A percentile compares a stretch with the other conserved stretches of the same genome.
Evolutionary conservation across 2,113 vertebrate species (phyloP).

Genomic region (Heterocephalus glaber): DNA sequence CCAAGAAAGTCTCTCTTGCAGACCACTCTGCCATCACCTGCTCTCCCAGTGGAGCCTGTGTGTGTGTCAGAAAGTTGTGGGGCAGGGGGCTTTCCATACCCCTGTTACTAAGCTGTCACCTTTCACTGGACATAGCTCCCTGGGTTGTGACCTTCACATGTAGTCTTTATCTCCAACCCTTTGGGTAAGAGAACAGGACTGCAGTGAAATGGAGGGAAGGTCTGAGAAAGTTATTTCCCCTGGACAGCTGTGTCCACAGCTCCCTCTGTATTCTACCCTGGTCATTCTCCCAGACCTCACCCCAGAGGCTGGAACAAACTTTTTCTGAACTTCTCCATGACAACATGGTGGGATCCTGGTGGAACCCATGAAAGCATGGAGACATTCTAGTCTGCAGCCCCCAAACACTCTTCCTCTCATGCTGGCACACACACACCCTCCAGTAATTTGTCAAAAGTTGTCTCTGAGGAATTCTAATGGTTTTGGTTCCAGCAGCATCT

Average conservation of each 20-base stretch:
- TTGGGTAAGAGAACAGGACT: neutral
- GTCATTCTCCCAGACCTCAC: neutral
- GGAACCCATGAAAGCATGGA: neutral
- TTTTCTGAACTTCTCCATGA: neutral
- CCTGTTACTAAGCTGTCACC: no score
- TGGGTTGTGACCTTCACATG: neutral
- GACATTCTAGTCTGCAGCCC: no score
- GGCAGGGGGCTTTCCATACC: neutral
- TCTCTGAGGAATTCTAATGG: neutral
- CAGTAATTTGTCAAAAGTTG: neutral
- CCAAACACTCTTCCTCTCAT: no score
- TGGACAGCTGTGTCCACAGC: neutral
- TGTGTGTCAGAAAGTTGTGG: no score
- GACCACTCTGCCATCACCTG: neutral
- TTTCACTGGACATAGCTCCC: neutral
- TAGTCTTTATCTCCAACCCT: neutral
- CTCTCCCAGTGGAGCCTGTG: neutral
- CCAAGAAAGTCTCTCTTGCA: no score
- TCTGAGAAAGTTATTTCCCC: neutral
- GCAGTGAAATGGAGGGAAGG: no score
- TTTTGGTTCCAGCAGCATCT: neutral
- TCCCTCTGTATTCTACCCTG: neutral
- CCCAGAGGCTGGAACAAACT: no score
- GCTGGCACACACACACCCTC: neutral
- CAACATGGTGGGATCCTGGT: neutral